Base-by-base conservation (phyloP, 2,797 vertebrate species). In the Tragelaphus eurycerus region DNA sequence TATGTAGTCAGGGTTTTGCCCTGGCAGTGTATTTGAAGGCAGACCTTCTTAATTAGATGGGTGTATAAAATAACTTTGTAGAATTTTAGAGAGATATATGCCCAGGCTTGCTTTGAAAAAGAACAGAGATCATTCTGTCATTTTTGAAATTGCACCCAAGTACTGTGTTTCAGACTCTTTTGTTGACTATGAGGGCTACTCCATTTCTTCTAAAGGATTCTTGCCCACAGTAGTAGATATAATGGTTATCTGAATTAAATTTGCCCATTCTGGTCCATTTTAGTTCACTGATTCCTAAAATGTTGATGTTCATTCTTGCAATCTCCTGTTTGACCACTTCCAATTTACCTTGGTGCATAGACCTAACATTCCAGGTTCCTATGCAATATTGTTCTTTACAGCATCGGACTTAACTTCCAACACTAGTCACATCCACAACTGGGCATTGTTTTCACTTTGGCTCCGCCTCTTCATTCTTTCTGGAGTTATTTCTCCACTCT, bases 31-130 rank as follows among this genome's bases (percentile, higher is more conserved):
- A 57, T 60, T 92, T 91, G 93, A 93, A 83, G 55, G 76, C 23
- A 96, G 74, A 96, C 17, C 17, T 97, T 96, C 59, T 87, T 89
- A 97, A 92, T 6, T 10, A 86, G 59, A 50, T n/a, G 25, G 91
- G 50, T 81, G 23, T 90, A 64, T 94, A 90, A 27, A 95, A 71
- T 90, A 85, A 87, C 57, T 85, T 76, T 67, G 52, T 48, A 85
- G 43, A 48, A 88, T 93, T 93, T 92, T 85, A 29, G 93, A 96
- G 55, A 59, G 92, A 62, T 8, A n/a, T 6, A 60, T 34, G 12
- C 12, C 34, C 27, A 89, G 38, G 8, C 25, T 29, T 27, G 34
- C 34, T 34, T 23, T 71, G 67, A 34, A 38, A 71, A 23, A 71
- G 67, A 71, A 71, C 34, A 71, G 67, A 71, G 34, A 71, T 38